A percentile compares a stretch with the other conserved stretches of the same genome.
Conservation (phyloP, 2,113 vertebrate genomes). For the Suricata suricatta region DNA sequence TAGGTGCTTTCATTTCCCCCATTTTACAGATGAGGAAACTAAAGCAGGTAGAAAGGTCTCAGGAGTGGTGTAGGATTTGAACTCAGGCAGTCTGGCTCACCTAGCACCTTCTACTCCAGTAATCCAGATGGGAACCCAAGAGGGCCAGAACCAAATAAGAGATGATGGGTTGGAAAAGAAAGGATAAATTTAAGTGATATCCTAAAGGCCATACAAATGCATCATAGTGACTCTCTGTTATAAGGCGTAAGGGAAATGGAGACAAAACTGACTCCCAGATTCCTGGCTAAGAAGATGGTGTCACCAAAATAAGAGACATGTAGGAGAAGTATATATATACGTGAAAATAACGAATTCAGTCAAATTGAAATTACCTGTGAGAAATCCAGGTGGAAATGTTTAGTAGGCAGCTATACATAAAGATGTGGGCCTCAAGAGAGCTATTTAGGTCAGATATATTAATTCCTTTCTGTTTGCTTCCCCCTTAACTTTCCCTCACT, state of each 20-base stretch:
- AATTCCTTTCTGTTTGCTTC: not conserved
- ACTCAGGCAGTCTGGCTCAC: not conserved
- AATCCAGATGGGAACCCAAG: not conserved
- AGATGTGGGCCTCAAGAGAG: not conserved
- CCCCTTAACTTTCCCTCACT: not conserved
- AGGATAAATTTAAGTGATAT: not conserved
- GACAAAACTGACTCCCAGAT: not conserved
- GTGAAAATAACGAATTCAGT: not conserved
- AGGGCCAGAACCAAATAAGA: not conserved
- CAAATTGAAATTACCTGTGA: not conserved
- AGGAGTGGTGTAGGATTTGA: not conserved
- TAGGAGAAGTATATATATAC: not conserved
- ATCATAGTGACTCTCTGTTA: not conserved
- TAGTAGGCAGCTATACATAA: not conserved
- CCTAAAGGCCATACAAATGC: not conserved
- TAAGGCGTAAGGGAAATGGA: not conserved
- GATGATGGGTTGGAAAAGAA: not conserved
- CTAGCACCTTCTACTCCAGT: not conserved
- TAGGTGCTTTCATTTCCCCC: not conserved
- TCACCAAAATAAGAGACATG: not conserved
- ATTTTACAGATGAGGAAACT: not conserved
- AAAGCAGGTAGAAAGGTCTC: not conserved
- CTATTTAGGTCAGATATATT: not conserved
- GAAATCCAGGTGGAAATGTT: not conserved
- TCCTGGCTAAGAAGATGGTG: not conserved